Conservation (phyloP, 2,888 invertebrate genomes). For the Epinotia demarniana region DNA sequence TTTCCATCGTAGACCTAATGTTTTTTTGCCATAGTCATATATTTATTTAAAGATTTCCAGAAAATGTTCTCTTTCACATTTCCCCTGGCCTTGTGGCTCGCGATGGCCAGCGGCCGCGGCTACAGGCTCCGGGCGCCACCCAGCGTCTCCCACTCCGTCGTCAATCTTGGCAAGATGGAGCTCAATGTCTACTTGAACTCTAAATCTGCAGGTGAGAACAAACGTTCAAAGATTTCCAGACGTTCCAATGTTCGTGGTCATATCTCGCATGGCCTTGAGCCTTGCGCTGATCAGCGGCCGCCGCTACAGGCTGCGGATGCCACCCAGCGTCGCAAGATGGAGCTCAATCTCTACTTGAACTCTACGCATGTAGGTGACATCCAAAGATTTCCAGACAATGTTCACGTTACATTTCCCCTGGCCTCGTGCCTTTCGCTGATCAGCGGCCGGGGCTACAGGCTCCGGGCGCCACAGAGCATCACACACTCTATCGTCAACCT, state of each 20-base stretch:
- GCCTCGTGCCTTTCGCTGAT: constrained; percentile 53
- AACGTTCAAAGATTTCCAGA: background rate
- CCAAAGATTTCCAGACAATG: constrained; percentile 52
- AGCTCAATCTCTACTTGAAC: constrained; percentile 71
- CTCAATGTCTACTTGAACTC: constrained; percentile 69
- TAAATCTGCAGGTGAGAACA: background rate
- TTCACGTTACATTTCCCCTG: constrained; percentile 51
- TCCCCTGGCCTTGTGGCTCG: constrained; percentile 53
- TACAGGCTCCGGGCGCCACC: constrained; percentile 62
- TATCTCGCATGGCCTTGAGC: constrained; percentile 53
- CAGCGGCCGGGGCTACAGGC: constrained; percentile 57
- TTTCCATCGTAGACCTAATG: no score
- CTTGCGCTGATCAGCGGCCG: constrained; percentile 52
- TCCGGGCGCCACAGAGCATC: constrained; percentile 63
- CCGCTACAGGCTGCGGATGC: constrained; percentile 59
- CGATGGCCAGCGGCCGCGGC: constrained; percentile 54
- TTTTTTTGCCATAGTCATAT: no score
- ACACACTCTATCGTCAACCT: constrained; percentile 75
- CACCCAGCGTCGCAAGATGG: constrained; percentile 75
- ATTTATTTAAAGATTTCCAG: constrained; percentile 46
- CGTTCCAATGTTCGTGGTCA: constrained; percentile 49
- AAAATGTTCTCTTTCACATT: constrained; percentile 53
- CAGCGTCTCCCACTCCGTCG: constrained; percentile 70
- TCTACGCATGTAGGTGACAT: constrained; percentile 4
- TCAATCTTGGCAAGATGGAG: constrained; percentile 79